phyloP scores from a whole-genome alignment of 2,797 vertebrate species.

The Crocidura indochinensis region DNA sequence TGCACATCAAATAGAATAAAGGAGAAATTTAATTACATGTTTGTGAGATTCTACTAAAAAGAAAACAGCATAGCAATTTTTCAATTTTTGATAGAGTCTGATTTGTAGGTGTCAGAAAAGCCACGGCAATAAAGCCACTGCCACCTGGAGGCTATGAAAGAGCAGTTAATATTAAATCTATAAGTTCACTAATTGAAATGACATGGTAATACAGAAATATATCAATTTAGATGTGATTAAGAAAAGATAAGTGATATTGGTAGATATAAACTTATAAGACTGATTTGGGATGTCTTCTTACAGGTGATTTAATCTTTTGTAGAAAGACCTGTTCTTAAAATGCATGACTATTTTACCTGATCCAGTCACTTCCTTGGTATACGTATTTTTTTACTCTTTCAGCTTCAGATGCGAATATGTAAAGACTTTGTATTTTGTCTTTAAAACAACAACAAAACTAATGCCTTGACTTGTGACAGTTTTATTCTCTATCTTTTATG shows the following conservation, averaged over 20 bases:
- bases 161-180: slow-evolving; percentile 58
- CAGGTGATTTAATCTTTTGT: not conserved
- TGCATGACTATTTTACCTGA: not conserved
- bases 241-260: not conserved
- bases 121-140: slow-evolving; percentile 74
- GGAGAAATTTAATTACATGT: not conserved
- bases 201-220: not conserved
- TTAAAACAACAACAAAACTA: not conserved
- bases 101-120: not conserved
- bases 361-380: not conserved
- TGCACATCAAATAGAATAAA: not conserved
- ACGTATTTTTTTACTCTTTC: not conserved
- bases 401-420: slow-evolving; percentile 4
- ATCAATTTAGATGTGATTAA: not conserved
- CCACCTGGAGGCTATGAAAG: slow-evolving; percentile 77
- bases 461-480: not conserved
- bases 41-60: slow-evolving; percentile 4
- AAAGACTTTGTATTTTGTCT: not conserved
- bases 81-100: not conserved
- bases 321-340: not conserved
- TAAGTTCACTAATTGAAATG: slow-evolving; percentile 27
- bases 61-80: not conserved
- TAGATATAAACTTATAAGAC: not conserved
- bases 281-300: not conserved
- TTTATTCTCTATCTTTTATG: not conserved